A percentile compares a stretch with the other conserved stretches of the same genome.
Evolutionary conservation across 92 coral and sea anemone genomes (phyloP).

Genomic region (Paragorgia papillata): DNA sequence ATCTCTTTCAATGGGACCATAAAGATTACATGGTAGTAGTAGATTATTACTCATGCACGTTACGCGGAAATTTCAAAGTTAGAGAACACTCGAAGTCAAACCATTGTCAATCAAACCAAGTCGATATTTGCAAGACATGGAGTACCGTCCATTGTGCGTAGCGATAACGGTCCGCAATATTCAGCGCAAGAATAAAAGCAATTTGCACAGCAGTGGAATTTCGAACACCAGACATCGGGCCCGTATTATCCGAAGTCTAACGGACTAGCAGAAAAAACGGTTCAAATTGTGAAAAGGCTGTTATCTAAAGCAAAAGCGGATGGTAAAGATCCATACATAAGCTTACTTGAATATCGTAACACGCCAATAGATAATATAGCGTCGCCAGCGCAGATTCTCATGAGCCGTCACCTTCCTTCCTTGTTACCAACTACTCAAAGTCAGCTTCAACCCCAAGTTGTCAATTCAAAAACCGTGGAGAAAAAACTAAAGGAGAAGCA

Average conservation of each 20-base stretch:
- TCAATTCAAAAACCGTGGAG: constrained; percentile 10
- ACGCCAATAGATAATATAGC: constrained; percentile 40
- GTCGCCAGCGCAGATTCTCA: constrained; percentile 45
- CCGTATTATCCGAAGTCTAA: constrained; percentile 32
- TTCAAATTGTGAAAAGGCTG: constrained; percentile 33
- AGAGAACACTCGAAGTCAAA: constrained; percentile 9
- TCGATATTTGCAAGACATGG: constrained; percentile 43
- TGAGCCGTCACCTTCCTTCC: constrained; percentile 52
- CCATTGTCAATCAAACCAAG: constrained; percentile 37
- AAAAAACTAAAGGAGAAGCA: constrained; percentile 34
- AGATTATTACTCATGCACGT: constrained; percentile 30
- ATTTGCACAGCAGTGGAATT: constrained; percentile 33
- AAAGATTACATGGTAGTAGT: constrained; percentile 26
- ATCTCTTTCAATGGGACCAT: constrained; percentile 44
- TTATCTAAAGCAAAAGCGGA: constrained; percentile 25
- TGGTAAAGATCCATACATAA: constrained; percentile 45
- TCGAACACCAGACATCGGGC: constrained; percentile 32
- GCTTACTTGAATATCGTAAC: constrained; percentile 40
- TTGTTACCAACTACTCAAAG: constrained; percentile 20
- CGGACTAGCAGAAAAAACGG: constrained; percentile 33
- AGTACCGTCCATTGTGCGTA: constrained; percentile 22
- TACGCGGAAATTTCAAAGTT: constrained; percentile 35
- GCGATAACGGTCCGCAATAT: constrained; percentile 41
- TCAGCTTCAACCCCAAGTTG: constrained; percentile 37
- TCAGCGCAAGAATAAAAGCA: constrained; percentile 28